phyloP scores from a whole-genome alignment of 2,888 invertebrate genomes.

The Kuschelorhynchus macadamiae region DNA sequence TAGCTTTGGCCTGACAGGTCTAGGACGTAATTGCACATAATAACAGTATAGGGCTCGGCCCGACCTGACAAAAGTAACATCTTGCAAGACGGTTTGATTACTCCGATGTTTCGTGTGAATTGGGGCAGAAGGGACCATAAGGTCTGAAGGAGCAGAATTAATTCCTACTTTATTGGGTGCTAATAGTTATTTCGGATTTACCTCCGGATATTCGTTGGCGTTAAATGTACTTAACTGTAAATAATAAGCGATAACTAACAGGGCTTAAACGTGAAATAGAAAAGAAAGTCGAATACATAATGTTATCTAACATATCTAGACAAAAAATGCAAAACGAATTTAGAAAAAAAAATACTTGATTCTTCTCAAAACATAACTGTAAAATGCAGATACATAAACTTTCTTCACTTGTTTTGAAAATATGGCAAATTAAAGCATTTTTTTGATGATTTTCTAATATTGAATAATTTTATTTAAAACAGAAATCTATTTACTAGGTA shows the following conservation, averaged over 20 bases:
- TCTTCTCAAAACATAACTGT: too few species aligned
- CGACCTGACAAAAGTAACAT: constrained; percentile 43
- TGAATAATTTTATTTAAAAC: too few species aligned
- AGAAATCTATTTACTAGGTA: too few species aligned
- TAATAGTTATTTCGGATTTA: constrained; percentile 14
- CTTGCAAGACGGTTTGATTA: constrained; percentile 43
- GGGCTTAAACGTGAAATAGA: neutral
- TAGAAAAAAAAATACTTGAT: too few species aligned
- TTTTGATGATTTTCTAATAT: too few species aligned
- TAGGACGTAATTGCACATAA: constrained; percentile 55
- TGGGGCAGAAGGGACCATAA: constrained; percentile 42
- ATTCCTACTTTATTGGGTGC: constrained; percentile 30
- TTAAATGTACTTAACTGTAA: neutral
- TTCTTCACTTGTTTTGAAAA: too few species aligned
- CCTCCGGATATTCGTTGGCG: neutral
- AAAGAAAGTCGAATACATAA: constrained; percentile 9
- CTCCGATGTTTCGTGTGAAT: constrained; percentile 38
- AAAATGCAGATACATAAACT: too few species aligned
- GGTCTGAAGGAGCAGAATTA: constrained; percentile 24
- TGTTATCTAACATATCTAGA: too few species aligned
- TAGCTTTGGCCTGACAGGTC: constrained; percentile 56
- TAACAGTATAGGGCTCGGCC: constrained; percentile 50
- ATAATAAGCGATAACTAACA: neutral
- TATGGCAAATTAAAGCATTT: too few species aligned
- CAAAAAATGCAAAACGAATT: too few species aligned